Base-by-base conservation (phyloP, 2,113 vertebrate genomes). In the Mixornis gularis region DNA sequence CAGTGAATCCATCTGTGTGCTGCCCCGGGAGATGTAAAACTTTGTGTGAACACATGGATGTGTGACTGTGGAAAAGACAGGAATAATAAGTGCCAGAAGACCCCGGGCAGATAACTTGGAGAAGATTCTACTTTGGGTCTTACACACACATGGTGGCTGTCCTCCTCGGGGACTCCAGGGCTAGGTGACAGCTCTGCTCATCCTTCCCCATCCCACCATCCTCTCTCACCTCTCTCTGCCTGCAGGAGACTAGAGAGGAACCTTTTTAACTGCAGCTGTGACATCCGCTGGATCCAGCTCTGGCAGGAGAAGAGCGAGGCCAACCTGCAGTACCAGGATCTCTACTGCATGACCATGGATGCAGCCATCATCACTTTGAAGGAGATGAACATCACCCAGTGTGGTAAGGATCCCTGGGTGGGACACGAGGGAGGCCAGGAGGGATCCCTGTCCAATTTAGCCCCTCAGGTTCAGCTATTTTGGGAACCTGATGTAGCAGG, bases 211-310 rank as follows among this genome's bases (percentile, higher is more conserved):
- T 55, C 84, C 79, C 89, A 94, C 85, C 51, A 4, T 69, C 55
- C 71, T 85, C 89, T 96, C 77, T 93, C 58, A 69, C 13, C 36
- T 91, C 85, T 92, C 63, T 81, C 72, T 79, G 59, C 77, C 87
- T 1, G 0, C 91, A 99, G 99, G 98, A 98, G 97, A 89, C 89
- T 99, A 97, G 99, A 99, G 71, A 98, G 98, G 56, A 98, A 99
- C 90, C 97, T 98, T 79, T 99, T 99, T 69, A 98, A 98, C 96
- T 99, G 99, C 78, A 98, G 99, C 96, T 99, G 99, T 1, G 98
- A 98, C 81, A 99, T 99, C 90, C 99, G 99, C 91, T 99, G 99
- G 99, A 98, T 99, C 97, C 99, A 99, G 98, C 98, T 99, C 92
- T 99, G 99, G 98, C 99, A 99, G 97, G 98, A 98, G 96, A 98